Base-by-base conservation (phyloP, 2,113 vertebrate genomes). In the Notiomystis cincta region DNA sequence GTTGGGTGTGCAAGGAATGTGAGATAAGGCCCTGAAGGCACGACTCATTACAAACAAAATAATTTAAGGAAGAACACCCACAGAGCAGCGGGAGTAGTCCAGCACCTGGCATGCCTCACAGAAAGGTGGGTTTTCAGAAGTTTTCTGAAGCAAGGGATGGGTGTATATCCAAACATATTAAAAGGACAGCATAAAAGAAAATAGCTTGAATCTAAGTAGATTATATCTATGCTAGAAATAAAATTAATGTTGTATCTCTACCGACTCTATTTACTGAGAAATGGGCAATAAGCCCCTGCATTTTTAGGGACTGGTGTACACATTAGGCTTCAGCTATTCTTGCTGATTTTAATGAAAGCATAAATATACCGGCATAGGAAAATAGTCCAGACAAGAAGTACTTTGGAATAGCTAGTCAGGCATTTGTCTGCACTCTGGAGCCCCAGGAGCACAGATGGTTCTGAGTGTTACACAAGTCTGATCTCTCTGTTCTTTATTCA, bases 21-120 rank as follows among this genome's bases (percentile, higher is more conserved):
- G 27, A 85, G 93, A 95, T 83, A 90, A 87, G 58, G 84, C 66
- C 88, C 82, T 51, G 51, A 71, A 78, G 48, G 91, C 84, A 79
- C 1, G 1, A 81, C 38, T 82, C 77, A 82, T 87, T 92, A 54
- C 77, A 95, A 97, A 96, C 93, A 95, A 96, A 90, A 95, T 84
- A 94, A 91, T 96, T 95, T 95, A 80, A 91, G 73, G 72, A 86
- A 93, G 95, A 96, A 97, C 95, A 95, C 95, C 91, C 94, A 94
- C 94, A 61, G 91, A 93, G 94, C 0, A 93, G 94, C 0, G 15
- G 93, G 89, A 95, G 87, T 85, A 95, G 94, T 95, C 87, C 91
- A 96, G 89, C 93, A 96, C 91, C 94, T 97, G 95, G 95, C 84
- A 92, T 65, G 87, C 87, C 87, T 89, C 78, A 93, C 64, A 91